Conservation (phyloP, 2,113 vertebrate genomes). For the Reinhardtius hippoglossoides region DNA sequence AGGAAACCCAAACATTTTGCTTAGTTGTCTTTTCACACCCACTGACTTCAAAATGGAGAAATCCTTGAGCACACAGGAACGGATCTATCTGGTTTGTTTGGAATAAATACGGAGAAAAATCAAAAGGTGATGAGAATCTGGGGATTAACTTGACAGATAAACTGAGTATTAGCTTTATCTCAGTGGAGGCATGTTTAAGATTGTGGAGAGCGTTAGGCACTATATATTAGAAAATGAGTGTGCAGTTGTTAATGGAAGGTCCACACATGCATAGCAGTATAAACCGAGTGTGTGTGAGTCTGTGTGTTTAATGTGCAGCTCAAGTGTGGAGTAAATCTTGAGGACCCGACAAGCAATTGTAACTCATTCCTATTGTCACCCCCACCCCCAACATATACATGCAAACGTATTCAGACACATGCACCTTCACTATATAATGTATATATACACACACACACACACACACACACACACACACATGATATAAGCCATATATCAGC, state of each 20-base stretch:
- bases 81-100: not conserved
- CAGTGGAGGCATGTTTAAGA: not conserved
- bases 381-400: not conserved
- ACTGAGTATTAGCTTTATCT: not conserved
- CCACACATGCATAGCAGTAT: conserved; percentile 6
- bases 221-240: too few relatives aligned
- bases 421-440: not conserved
- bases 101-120: not conserved
- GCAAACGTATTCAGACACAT: too few relatives aligned
- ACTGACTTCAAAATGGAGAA: not conserved
- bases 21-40: not conserved
- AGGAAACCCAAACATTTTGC: not conserved
- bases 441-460: not conserved
- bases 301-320: conserved; percentile 14
- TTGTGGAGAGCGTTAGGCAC: not conserved
- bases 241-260: not conserved
- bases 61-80: not conserved
- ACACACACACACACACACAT: not conserved
- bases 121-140: not conserved
- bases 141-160: not conserved
- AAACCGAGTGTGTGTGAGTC: not conserved
- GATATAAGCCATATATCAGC: not conserved
- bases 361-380: conserved; percentile 47
- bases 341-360: conserved; percentile 15
- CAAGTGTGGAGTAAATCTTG: conserved; percentile 50